Base-by-base conservation (phyloP, 1,140 invertebrate species). In the Zeugodacus cucurbitae region DNA sequence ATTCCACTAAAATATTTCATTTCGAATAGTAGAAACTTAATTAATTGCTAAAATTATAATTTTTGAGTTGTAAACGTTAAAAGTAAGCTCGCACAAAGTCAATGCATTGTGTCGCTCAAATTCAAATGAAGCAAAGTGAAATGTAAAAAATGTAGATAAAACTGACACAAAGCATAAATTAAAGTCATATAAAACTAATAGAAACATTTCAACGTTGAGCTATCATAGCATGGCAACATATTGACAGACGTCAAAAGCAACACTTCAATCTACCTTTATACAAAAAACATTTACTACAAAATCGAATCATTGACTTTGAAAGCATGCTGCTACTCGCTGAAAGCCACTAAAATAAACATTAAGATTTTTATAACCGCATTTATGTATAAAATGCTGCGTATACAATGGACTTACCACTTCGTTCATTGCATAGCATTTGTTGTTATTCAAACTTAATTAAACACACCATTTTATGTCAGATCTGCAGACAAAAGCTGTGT, bases 361-460 rank as follows among this genome's bases (percentile, higher is more conserved):
- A 74, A 74, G 20, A 20, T 37, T 74, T 74, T 74, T 74, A 74
- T 74, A 37, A 37, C 67, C 67, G 22, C 67, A 74, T 74, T 74
- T 74, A 62, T 62, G 58, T 26, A 62, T 17, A 29, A 64, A 22
- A n/a, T 22, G 5, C 32, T 74, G 34, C 17, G 67, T 74, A 41
- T 41, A 22, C 67, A 34, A 34, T 74, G 32, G 67, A 37, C 22
- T 37, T 74, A 20, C 67, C 67, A 74, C 34, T 20, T 8, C 29
- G 67, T 7, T 22, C 58, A 62, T n/a, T n/a, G 22, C 3, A n/a
- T 62, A n/a, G n/a, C 14, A 10, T 67, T 67, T 67, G 26, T 34
- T 32, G 64, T 17, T 67, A 67, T 32, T 32, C 34, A 29, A 64
- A 67, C 32, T 67, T 67, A 67, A 67, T 67, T 67, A 67, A 67